phyloP scores from a whole-genome alignment of 2,797 vertebrate genomes.

The Syngnathus rostellatus region DNA sequence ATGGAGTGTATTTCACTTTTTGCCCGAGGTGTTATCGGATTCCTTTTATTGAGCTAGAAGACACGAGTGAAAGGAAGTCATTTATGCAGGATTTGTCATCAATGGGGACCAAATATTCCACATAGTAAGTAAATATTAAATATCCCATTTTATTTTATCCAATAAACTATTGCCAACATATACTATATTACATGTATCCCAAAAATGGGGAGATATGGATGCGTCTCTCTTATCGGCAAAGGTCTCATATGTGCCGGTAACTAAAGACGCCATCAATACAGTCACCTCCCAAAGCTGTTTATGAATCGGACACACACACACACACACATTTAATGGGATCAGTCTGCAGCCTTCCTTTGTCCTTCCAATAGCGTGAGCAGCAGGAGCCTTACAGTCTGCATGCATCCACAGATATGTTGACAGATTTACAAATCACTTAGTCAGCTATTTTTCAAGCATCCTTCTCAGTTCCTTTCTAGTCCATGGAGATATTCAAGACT shows the following conservation, averaged over 20 bases:
- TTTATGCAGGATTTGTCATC: too few relatives aligned
- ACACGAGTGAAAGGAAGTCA: not conserved
- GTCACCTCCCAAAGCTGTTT: constrained; percentile 13
- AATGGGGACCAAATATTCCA: too few relatives aligned
- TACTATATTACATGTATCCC: not conserved
- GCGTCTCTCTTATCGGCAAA: constrained; percentile 40
- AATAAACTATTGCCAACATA: not conserved
- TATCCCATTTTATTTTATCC: not conserved
- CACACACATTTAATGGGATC: constrained; percentile 53
- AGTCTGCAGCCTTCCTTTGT: constrained; percentile 62
- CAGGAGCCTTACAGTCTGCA: constrained; percentile 48
- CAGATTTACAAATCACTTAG: constrained; percentile 48
- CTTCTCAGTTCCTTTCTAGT: constrained; percentile 16
- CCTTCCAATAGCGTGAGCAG: constrained; percentile 35
- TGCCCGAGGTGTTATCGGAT: not conserved
- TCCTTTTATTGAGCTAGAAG: not conserved
- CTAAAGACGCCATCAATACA: constrained; percentile 47
- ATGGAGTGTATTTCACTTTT: not conserved
- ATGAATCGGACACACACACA: constrained; percentile 21
- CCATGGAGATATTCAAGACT: constrained; percentile 1
- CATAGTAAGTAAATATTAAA: not conserved
- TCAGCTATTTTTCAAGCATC: constrained; percentile 26
- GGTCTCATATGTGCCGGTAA: constrained; percentile 53
- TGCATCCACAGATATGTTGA: constrained; percentile 11
- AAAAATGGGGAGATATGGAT: constrained; percentile 26